These are phyloP conservation scores for Enteromius paludinosus DNA, from an alignment of 2,797 vertebrate genomes.

Conservation along the genomic window DNA sequence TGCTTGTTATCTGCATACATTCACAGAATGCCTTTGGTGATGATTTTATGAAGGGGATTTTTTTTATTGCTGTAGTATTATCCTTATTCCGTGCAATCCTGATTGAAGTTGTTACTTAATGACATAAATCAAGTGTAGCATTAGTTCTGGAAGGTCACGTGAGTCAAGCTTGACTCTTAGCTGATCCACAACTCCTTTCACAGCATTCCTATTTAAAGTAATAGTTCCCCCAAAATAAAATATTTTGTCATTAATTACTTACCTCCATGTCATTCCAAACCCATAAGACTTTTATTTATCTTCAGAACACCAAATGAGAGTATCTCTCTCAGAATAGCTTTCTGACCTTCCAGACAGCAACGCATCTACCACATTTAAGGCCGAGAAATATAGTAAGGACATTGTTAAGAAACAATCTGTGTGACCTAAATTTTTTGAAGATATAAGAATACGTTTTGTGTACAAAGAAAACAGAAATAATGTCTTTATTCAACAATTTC, in stretches of 20 bases:
- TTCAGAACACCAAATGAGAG: neutral
- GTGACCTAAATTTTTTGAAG: neutral
- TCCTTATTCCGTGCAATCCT: neutral
- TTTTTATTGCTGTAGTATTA: neutral
- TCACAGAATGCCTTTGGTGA: neutral
- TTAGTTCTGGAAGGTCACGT: neutral
- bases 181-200: neutral
- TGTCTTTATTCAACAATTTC: neutral
- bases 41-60: neutral
- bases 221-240: neutral
- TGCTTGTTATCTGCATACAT: neutral
- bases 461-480: neutral
- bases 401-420: neutral
- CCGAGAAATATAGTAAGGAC: neutral
- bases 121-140: neutral
- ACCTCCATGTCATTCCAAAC: neutral
- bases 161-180: neutral
- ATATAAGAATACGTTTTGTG: neutral
- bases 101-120: neutral
- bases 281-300: neutral
- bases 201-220: neutral
- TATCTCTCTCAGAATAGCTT: neutral
- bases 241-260: neutral
- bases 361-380: neutral
- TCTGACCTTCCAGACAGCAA: neutral